Evolutionary conservation across 1,140 invertebrate genomes (phyloP), one percentile per base, ranked within the genome.

Genomic region (Drosophila parabipectinata): DNA sequence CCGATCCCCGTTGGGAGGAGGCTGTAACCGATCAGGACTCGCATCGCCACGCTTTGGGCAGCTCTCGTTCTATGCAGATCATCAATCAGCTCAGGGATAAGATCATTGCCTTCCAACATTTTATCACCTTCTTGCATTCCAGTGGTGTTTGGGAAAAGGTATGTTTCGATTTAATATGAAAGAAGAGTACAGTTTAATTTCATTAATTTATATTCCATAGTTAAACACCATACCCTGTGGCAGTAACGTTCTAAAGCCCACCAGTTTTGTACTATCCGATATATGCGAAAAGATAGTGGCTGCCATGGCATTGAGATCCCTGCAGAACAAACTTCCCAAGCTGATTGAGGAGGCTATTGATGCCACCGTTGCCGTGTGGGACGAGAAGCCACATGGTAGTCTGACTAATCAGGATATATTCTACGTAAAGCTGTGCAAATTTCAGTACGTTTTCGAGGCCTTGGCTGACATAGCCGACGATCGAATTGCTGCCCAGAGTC

Each of bases 31-130:
- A 84, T 15, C 58, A 78, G 10, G 72, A 77, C 6, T 48, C 52
- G 6, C 68, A 77, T 53, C 79, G 81, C 9, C 54, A 87, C 74
- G 92, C 92, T 12, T 82, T 95, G n/a, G 94, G 94, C 12, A 94
- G 94, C 72, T 95, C 94, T 1, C 92, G 93, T 37, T 96, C 97
- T 2, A 94, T 98, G 92, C 96, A 98, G 91, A 95, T 97, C 61
- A 90, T 94, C 1, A 95, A 96, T 73, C 97, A 98, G 91, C 91
- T 99, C 8, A 95, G 95, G 72, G 97, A 98, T 82, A 98, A 99
- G 92, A 95, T 95, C 76, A 94, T 95, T 81, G 96, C 96, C 3
- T 93, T 97, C 48, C 94, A 95, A 53, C 93, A 96, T 12, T 96
- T 94, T 79, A 91, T 96, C 26, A 92, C 94, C 32, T 98, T 98